Conservation (phyloP, 2,797 vertebrate genomes). For the Syngnathus acus region DNA sequence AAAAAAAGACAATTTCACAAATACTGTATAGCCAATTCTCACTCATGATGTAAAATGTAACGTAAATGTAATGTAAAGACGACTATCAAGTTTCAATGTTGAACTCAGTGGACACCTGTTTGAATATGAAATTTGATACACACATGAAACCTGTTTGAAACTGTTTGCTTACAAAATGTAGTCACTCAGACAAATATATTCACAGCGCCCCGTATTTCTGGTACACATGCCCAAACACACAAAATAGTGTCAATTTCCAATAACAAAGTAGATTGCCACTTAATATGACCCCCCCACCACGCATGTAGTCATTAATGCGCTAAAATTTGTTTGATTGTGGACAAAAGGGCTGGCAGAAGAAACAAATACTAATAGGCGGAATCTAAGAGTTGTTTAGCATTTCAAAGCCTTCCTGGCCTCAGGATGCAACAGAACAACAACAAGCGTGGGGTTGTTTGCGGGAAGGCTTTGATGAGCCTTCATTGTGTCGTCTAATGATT, state of each 20-base stretch:
- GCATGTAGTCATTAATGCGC: slow-evolving; percentile 25
- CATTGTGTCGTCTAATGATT: slow-evolving; percentile 42
- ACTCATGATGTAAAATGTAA: neutral
- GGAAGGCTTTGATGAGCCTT: slow-evolving; percentile 39
- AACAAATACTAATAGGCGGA: slow-evolving; percentile 17
- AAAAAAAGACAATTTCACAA: neutral
- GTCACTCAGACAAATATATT: neutral
- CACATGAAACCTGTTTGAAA: neutral
- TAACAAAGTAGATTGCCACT: slow-evolving; percentile 5
- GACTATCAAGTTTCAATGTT: too few relatives aligned
- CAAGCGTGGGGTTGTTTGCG: slow-evolving; percentile 27
- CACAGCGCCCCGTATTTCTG: neutral
- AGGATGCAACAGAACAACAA: slow-evolving; percentile 5
- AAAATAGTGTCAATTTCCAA: neutral
- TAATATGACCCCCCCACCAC: slow-evolving; percentile 16
- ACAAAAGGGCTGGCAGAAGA: slow-evolving; percentile 25
- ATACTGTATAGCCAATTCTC: neutral
- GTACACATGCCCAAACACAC: neutral
- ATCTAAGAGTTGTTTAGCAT: slow-evolving; percentile 58
- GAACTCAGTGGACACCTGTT: too few relatives aligned
- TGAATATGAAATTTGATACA: neutral
- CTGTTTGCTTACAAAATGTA: neutral
- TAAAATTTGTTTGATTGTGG: slow-evolving; percentile 35
- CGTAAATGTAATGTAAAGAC: neutral
- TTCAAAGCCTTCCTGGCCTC: slow-evolving; percentile 53